Base-by-base conservation (phyloP, 2,888 invertebrate species). In the Melipona bicolor region DNA sequence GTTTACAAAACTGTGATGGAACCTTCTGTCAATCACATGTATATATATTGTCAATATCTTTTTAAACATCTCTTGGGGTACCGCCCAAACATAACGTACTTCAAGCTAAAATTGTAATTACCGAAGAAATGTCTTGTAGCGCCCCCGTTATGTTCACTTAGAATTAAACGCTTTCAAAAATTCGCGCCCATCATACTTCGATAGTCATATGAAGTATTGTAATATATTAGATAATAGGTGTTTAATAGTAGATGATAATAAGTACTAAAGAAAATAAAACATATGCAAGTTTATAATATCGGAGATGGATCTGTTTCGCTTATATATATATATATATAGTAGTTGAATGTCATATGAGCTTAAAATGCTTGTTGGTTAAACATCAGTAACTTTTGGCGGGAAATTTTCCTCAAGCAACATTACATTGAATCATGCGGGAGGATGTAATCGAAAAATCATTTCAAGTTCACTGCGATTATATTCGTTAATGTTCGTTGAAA, bases 21-120 rank as follows among this genome's bases (percentile, higher is more conserved):
- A 84, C 81, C 81, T 85, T 86, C 76, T 75, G 81, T 81, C 84
- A 77, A 84, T 86, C 84, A 86, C 84, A 86, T 86, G 78, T 84
- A 86, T 84, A 85, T 85, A 83, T 86, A 86, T 86, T 86, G 84
- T 86, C 86, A 84, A 79, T 85, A 85, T 85, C 84, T 80, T 85
- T 83, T 80, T 80, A 85, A 83, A 85, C 79, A 77, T 83, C 61
- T 85, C 83, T 32, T 71, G 77, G 80, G 84, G 84, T 84, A 69
- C 64, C 75, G 80, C 36, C 54, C 84, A 64, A 79, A 77, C 70
- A 36, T 54, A 74, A 80, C 71, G 84, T 77, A 83, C 84, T 75
- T 65, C 67, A 85, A 85, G 84, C 83, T 77, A 79, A 84, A 84
- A 83, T 83, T 72, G 71, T 81, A 71, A 72, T 75, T 76, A 77